phyloP scores from a whole-genome alignment of 2,888 invertebrate species.

The Chrysolina americana region DNA sequence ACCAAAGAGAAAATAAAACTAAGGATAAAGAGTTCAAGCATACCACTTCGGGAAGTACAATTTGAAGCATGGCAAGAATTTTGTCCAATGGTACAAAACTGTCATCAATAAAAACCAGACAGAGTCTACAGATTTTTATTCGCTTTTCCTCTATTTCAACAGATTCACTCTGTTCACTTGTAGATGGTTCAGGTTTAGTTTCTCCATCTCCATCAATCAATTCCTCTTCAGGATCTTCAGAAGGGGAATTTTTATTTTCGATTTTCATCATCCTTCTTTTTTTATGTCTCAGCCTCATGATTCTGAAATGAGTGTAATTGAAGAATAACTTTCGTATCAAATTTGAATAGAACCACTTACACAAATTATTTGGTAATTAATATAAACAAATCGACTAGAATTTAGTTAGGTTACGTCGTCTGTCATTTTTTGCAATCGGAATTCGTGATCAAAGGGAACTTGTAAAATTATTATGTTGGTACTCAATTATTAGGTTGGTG shows the following conservation, averaged over 20 bases:
- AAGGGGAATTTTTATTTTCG: constrained; percentile 7
- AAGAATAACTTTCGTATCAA: neutral
- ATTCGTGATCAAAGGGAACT: too few relatives aligned
- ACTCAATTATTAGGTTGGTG: too few relatives aligned
- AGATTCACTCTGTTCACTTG: constrained; percentile 26
- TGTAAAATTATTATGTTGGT: too few relatives aligned
- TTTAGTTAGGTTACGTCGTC: constrained; percentile 10
- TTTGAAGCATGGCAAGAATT: constrained; percentile 49
- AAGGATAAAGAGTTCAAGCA: constrained; percentile 28
- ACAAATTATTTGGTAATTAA: neutral
- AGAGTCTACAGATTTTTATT: constrained; percentile 49
- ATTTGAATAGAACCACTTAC: neutral
- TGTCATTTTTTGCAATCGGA: neutral
- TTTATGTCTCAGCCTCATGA: constrained; percentile 38
- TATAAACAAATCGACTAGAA: neutral
- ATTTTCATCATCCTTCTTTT: constrained; percentile 38
- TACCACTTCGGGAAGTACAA: constrained; percentile 52
- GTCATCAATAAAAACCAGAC: constrained; percentile 49
- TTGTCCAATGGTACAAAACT: constrained; percentile 41
- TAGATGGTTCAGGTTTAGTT: constrained; percentile 30
- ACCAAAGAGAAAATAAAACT: constrained; percentile 32
- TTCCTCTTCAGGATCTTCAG: constrained; percentile 1
- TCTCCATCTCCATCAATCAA: neutral
- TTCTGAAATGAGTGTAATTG: neutral
- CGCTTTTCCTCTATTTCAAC: constrained; percentile 29